These are phyloP conservation scores for Myotis myotis DNA, from an alignment of 2,797 vertebrate genomes.

Conservation along the genomic window DNA sequence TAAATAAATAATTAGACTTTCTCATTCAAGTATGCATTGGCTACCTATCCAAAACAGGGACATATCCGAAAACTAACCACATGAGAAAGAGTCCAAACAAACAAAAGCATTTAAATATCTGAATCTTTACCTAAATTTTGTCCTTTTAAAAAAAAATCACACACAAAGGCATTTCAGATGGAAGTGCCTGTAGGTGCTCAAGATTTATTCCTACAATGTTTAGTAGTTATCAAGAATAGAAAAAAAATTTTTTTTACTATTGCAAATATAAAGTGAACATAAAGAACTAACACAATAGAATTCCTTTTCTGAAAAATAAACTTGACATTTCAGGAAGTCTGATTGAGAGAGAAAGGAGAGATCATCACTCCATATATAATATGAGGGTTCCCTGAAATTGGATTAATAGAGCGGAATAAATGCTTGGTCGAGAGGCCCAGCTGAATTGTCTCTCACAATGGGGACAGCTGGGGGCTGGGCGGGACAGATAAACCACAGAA, in stretches of 20 bases:
- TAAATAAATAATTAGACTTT: neutral
- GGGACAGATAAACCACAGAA: constrained; percentile 70
- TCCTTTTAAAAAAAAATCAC: neutral
- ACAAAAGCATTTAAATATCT: constrained; percentile 32
- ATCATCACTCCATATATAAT: constrained; percentile 39
- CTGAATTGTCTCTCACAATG: constrained; percentile 71
- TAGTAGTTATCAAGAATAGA: neutral
- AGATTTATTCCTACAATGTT: neutral
- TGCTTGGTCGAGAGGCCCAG: constrained; percentile 70
- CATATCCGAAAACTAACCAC: neutral
- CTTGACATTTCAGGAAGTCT: constrained; percentile 46
- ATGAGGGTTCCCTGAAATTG: constrained; percentile 58
- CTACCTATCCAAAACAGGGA: neutral
- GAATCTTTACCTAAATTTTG: neutral
- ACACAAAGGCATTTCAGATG: neutral
- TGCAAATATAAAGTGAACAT: neutral
- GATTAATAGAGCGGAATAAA: constrained; percentile 77
- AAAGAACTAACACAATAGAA: neutral
- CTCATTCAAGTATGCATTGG: neutral
- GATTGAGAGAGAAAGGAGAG: constrained; percentile 57
- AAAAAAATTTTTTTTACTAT: neutral
- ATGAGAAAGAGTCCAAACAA: neutral
- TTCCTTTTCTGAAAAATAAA: neutral
- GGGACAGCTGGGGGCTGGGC: constrained; percentile 73
- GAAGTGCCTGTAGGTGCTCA: neutral